Conservation (phyloP, 2,797 vertebrate species). For the Schizopygopsis malacanthus region DNA sequence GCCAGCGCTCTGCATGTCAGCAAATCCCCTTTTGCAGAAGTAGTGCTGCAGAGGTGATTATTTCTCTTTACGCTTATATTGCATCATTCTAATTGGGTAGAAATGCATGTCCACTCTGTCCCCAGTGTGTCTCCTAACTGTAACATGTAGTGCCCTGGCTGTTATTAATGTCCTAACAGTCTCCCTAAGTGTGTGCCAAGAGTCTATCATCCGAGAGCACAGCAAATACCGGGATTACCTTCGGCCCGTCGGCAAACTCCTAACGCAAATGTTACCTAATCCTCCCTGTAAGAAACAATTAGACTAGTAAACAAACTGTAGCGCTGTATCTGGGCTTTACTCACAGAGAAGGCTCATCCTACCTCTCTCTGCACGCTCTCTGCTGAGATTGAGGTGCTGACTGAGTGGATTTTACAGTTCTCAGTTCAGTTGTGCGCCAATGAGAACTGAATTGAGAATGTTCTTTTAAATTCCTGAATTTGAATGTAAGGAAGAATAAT, state of each 20-base stretch:
- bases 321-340: constrained; percentile 25
- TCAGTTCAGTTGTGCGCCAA: not conserved
- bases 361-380: not conserved
- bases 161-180: constrained; percentile 25
- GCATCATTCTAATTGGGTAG: constrained; percentile 45
- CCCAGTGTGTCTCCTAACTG: constrained; percentile 5
- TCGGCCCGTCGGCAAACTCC: constrained; percentile 1
- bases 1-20: constrained; percentile 46
- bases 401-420: not conserved
- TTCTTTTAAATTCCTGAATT: not conserved
- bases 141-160: constrained; percentile 20
- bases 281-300: constrained; percentile 42
- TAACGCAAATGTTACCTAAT: constrained; percentile 47
- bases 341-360: not conserved
- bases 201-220: constrained; percentile 21
- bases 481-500: not conserved
- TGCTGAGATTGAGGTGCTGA: not conserved
- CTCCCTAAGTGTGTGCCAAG: constrained; percentile 14
- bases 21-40: constrained; percentile 51
- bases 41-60: constrained; percentile 18
- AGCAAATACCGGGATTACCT: constrained; percentile 32
- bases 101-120: constrained; percentile 6
- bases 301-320: constrained; percentile 44
- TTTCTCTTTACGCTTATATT: constrained; percentile 41
- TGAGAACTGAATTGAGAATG: not conserved